These are phyloP conservation scores for Eupithecia pulchellata DNA, from an alignment of 2,888 invertebrate genomes.

Conservation along the genomic window DNA sequence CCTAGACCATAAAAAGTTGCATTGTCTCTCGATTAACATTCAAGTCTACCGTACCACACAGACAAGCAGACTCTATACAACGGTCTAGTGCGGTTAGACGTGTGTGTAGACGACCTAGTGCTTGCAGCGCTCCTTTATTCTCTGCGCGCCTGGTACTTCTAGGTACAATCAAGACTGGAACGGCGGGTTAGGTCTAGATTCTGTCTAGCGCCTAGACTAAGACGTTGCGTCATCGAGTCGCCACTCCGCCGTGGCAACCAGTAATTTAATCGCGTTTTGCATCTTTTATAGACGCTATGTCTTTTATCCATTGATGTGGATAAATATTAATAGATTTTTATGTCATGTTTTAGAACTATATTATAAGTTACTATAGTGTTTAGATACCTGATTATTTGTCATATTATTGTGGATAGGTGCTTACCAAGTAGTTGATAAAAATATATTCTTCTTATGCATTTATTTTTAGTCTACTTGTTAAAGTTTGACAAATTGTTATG, in stretches of 20 bases:
- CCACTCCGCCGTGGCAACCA: background rate
- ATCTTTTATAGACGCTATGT: conserved; percentile 3
- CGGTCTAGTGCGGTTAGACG: conserved; percentile 36
- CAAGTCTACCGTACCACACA: conserved; percentile 14
- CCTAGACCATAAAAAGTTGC: conserved; percentile 6
- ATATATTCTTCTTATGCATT: background rate
- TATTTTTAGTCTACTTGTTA: background rate
- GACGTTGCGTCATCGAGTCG: conserved; percentile 26
- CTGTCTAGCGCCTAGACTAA: conserved; percentile 36
- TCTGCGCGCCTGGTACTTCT: conserved; percentile 76
- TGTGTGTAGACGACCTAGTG: conserved; percentile 64
- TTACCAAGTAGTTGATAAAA: background rate
- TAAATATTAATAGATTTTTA: background rate
- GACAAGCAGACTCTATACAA: conserved; percentile 11
- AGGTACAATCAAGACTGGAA: conserved; percentile 71
- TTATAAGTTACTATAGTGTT: background rate
- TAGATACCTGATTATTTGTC: background rate
- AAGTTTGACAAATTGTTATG: background rate
- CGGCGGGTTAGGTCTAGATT: conserved; percentile 41
- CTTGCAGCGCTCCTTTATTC: conserved; percentile 57
- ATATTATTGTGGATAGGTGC: background rate
- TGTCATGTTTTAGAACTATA: background rate
- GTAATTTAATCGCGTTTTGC: conserved; percentile 1
- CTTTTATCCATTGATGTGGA: background rate
- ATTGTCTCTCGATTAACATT: background rate